phyloP scores from a whole-genome alignment of 1,140 invertebrate species.

The Achatina immaculata region DNA sequence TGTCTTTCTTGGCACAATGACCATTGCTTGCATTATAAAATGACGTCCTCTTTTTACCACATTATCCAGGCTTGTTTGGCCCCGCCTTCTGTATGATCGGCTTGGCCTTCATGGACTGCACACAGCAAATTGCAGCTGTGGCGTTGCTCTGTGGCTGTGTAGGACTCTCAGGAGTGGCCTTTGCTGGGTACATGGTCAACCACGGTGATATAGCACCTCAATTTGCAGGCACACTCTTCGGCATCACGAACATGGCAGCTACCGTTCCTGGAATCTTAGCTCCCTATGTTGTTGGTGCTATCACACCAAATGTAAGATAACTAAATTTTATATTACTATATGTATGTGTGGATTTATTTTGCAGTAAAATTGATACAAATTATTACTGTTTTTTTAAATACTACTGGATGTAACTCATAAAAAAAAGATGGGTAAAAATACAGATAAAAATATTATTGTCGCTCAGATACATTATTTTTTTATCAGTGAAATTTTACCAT shows the following conservation, averaged over 20 bases:
- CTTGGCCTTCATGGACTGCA: conserved; percentile 55
- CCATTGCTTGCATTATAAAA: no score
- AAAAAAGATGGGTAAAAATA: no score
- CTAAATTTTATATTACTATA: not conserved
- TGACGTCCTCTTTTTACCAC: not conserved
- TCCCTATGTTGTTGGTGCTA: conserved; percentile 82
- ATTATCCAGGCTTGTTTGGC: conserved; percentile 50
- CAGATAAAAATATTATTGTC: no score
- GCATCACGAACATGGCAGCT: conserved; percentile 87
- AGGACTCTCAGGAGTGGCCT: conserved; percentile 56
- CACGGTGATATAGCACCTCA: conserved; percentile 85
- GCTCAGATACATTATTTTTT: no score
- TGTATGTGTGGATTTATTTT: not conserved
- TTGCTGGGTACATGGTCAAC: conserved; percentile 84
- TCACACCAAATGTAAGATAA: conserved; percentile 74
- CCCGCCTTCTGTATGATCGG: conserved; percentile 54
- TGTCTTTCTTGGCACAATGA: no score
- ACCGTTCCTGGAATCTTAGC: conserved; percentile 90
- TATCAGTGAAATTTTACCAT: no score
- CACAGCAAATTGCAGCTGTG: conserved; percentile 51
- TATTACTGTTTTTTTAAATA: no score
- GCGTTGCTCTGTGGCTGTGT: conserved; percentile 55
- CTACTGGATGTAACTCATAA: no score
- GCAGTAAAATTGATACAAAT: no score
- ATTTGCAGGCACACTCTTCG: conserved; percentile 87